Percentiles rank a stretch among this genome's conserved stretches.
phyloP scores from a whole-genome alignment of 2,888 invertebrate genomes.

The Sinhomidia bicolor region DNA sequence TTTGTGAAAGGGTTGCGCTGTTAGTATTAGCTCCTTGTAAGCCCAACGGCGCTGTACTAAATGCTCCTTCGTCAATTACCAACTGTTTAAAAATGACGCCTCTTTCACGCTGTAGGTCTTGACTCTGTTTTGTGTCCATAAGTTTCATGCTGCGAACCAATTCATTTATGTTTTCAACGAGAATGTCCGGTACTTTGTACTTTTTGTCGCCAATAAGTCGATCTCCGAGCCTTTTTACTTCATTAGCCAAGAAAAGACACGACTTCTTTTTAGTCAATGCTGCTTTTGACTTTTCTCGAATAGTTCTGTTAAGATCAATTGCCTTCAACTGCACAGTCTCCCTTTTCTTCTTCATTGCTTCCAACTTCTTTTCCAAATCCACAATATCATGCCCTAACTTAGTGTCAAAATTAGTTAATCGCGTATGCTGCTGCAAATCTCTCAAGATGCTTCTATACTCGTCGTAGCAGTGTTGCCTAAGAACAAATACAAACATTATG shows the following conservation, averaged over 20 bases:
- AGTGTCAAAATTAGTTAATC: background rate
- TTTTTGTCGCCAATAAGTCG: background rate
- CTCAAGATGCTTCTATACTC: conserved; percentile 1
- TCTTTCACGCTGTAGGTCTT: conserved; percentile 13
- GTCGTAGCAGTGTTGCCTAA: conserved; percentile 40
- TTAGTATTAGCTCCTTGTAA: background rate
- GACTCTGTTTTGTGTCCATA: conserved; percentile 1
- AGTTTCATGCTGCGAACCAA: background rate
- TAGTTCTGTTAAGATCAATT: background rate
- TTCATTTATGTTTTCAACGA: conserved; percentile 38
- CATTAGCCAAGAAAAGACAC: background rate
- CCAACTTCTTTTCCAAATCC: conserved; percentile 34
- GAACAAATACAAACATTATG: conserved; percentile 1
- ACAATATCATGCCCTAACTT: conserved; percentile 13
- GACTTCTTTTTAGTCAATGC: background rate
- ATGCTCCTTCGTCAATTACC: conserved; percentile 1
- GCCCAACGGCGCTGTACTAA: background rate
- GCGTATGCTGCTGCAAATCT: conserved; percentile 16
- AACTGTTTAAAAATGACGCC: conserved; percentile 19
- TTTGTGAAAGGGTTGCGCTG: background rate
- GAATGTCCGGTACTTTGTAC: conserved; percentile 35
- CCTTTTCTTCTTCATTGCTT: background rate
- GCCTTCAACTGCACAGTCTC: background rate
- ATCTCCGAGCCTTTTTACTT: conserved; percentile 3
- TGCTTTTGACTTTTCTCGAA: background rate